Evolutionary conservation across 30 jellyfish, hydroid and myxozoan species (phyloP).

Genomic region (Mastigias papua): DNA sequence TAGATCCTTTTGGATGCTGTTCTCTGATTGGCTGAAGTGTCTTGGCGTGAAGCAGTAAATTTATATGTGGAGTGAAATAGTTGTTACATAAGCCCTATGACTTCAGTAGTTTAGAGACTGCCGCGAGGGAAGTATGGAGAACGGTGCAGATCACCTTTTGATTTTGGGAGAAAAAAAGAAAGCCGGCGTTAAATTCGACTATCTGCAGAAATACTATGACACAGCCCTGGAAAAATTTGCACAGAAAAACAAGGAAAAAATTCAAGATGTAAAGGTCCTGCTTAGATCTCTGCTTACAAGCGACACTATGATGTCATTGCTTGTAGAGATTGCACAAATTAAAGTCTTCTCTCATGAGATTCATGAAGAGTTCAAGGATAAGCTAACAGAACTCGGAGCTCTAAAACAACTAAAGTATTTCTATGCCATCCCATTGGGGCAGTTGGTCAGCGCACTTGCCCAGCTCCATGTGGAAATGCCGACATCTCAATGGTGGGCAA

Average conservation of each 20-base stretch:
- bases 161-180: not conserved
- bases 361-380: conserved; percentile 37
- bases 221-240: conserved; percentile 34
- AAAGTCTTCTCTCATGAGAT: conserved; percentile 33
- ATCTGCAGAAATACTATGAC: conserved; percentile 4
- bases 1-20: not conserved
- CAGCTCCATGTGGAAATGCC: conserved; percentile 17
- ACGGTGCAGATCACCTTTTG: conserved; percentile 10
- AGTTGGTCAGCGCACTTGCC: conserved; percentile 40
- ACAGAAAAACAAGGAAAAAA: not conserved
- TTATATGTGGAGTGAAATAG: not conserved
- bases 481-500: conserved; percentile 19
- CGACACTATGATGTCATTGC: conserved; percentile 16
- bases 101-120: too few relatives aligned
- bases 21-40: not conserved
- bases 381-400: conserved; percentile 11
- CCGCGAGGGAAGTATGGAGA: conserved; percentile 17
- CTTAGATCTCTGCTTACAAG: conserved; percentile 13
- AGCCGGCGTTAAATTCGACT: not conserved
- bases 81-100: not conserved
- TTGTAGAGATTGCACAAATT: conserved; percentile 33
- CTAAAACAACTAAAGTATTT: conserved; percentile 40
- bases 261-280: conserved; percentile 12
- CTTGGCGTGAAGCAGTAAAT: not conserved
- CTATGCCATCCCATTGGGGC: conserved; percentile 39